Evolutionary conservation across 2,888 invertebrate genomes (phyloP), one percentile per base, ranked within the genome.

Genomic region (Tethea ocularis): DNA sequence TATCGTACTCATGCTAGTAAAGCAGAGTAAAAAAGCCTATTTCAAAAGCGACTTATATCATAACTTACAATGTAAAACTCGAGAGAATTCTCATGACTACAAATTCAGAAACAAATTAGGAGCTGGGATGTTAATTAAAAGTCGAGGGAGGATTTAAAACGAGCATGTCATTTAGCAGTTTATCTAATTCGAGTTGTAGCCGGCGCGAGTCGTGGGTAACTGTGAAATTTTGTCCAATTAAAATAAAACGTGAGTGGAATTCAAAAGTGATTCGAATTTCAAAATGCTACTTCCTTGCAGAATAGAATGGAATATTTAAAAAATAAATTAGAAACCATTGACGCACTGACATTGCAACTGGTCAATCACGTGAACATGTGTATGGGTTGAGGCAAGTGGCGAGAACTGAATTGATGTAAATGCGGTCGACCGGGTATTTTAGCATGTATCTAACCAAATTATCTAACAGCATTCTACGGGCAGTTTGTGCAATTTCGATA

Each of bases 61-160:
- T n/a, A n/a, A n/a, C n/a, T n/a, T 52, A 53, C 29, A n/a, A 11
- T 29, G 29, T 57, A 53, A 64, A 69, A 72, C 63, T 57, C 66
- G 51, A 53, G 57, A 57, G 56, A 52, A 57, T 38, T 57, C 38
- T 57, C 51, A 61, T 54, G 57, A 57, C 54, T 54, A 57, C 58
- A 62, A 63, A 67, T 59, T 62, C 46, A 61, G 58, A 57, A 61
- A 67, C 65, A 68, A 68, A 74, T 69, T 65, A 65, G 64, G 57
- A 58, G 72, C 24, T 56, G 61, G 52, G 52, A 41, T 29, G 57
- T 52, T 62, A 68, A 71, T 68, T 69, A 66, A 66, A 66, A 65
- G 59, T 67, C 61, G 33, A 52, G 57, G 61, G 52, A 57, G 52
- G 56, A 66, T 64, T 64, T 65, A 58, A 59, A 68, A 67, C 52